Evolutionary conservation across 1,140 invertebrate genomes (phyloP).

Genomic region (Trialeurodes vaporariorum): DNA sequence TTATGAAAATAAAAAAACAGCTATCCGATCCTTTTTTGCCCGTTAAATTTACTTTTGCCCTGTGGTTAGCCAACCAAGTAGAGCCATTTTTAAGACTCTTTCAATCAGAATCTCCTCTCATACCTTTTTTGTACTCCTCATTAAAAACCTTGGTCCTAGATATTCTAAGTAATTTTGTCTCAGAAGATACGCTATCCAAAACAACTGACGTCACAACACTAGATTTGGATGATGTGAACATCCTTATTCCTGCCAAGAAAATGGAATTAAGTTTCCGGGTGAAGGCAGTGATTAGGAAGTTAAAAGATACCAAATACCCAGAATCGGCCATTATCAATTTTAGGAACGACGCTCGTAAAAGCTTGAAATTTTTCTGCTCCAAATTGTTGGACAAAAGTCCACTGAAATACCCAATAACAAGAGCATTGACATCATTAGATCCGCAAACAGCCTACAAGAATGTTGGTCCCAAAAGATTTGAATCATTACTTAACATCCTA

Average conservation of each 20-base stretch:
- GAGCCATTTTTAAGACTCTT: slow-evolving; percentile 21
- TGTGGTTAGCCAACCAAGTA: slow-evolving; percentile 17
- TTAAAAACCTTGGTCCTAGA: background rate
- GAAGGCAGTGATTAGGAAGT: background rate
- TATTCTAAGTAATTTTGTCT: background rate
- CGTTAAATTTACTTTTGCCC: slow-evolving; percentile 20
- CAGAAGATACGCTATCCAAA: background rate
- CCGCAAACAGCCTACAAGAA: background rate
- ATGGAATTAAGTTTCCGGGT: slow-evolving; percentile 9
- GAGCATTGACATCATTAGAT: background rate
- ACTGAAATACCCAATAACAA: background rate
- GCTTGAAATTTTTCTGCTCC: background rate
- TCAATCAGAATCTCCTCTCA: slow-evolving; percentile 19
- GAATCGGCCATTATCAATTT: background rate
- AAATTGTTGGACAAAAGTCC: background rate
- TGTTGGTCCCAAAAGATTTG: background rate
- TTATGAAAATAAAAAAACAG: slow-evolving; percentile 12
- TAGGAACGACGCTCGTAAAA: slow-evolving; percentile 7
- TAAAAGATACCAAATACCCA: slow-evolving; percentile 6
- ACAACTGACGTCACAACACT: background rate
- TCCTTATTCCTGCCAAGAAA: slow-evolving; percentile 13
- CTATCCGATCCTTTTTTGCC: slow-evolving; percentile 17
- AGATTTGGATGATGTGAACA: slow-evolving; percentile 14
- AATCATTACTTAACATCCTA: background rate
- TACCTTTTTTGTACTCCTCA: slow-evolving; percentile 14